Evolutionary conservation across 2,113 vertebrate species (phyloP).

Genomic region (Panurus biarmicus): DNA sequence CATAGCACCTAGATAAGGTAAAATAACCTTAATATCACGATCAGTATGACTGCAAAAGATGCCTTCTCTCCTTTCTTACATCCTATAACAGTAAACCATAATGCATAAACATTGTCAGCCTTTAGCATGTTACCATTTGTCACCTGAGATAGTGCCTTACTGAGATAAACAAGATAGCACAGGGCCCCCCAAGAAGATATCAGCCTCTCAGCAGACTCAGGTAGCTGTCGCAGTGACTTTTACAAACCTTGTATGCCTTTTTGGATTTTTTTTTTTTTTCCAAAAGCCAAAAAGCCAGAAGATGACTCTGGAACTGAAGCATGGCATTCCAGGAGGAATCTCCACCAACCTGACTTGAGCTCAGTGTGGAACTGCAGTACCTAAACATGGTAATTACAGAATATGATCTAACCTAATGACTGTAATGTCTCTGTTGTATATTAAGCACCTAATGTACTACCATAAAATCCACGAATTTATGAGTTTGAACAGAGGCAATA

Average conservation of each 20-base stretch:
- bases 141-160: not conserved
- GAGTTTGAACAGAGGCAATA: conserved; percentile 28
- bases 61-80: not conserved
- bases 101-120: not conserved
- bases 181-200: not conserved
- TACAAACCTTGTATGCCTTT: not conserved
- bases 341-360: not conserved
- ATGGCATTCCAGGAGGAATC: not conserved
- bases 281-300: not conserved
- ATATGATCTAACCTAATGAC: conserved; percentile 9
- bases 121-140: not conserved
- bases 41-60: not conserved
- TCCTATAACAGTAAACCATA: not conserved
- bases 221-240: not conserved
- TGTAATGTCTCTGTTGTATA: conserved; percentile 23
- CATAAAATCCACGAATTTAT: conserved; percentile 7
- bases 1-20: not conserved
- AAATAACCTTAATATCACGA: not conserved
- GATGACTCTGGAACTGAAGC: not conserved
- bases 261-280: not conserved
- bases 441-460: not conserved
- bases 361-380: not conserved
- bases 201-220: not conserved
- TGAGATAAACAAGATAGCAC: not conserved
- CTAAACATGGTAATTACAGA: not conserved